Conservation (phyloP, 2,888 invertebrate genomes). For the Nudaria mundana region DNA sequence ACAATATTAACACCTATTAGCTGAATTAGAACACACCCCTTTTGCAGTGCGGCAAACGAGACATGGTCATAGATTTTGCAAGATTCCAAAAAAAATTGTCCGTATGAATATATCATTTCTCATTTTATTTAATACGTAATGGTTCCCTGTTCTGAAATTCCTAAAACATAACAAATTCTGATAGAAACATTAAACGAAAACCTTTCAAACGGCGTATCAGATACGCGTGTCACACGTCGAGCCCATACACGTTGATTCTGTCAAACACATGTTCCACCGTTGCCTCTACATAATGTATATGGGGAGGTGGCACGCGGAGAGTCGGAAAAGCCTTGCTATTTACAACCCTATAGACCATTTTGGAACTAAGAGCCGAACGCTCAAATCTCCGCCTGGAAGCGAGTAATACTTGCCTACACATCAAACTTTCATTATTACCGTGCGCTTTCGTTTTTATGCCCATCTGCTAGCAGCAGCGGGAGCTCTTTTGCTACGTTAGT, state of each 20-base stretch:
- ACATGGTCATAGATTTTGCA: no score
- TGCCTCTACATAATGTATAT: slow-evolving; percentile 64
- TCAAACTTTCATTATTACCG: slow-evolving; percentile 79
- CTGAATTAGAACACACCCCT: no score
- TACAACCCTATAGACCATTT: slow-evolving; percentile 62
- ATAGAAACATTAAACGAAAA: slow-evolving; percentile 36
- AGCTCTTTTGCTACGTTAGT: slow-evolving; percentile 62
- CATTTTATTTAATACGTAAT: no score
- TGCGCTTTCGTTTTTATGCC: slow-evolving; percentile 79
- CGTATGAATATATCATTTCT: no score
- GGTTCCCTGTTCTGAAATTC: no score
- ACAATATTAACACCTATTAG: no score
- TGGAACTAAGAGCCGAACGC: slow-evolving; percentile 63
- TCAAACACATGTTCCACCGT: slow-evolving; percentile 56
- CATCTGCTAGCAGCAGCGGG: slow-evolving; percentile 58
- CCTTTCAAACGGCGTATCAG: slow-evolving; percentile 48
- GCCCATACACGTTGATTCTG: slow-evolving; percentile 69
- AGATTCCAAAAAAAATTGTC: no score
- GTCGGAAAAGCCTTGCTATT: slow-evolving; percentile 46
- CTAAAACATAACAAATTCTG: slow-evolving; percentile 12
- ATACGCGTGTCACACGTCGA: slow-evolving; percentile 69
- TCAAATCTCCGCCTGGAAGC: slow-evolving; percentile 75
- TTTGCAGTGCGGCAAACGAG: no score
- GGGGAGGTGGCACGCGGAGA: slow-evolving; percentile 41
- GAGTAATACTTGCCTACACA: slow-evolving; percentile 80